Evolutionary conservation across 2,797 vertebrate genomes (phyloP), one percentile per base, ranked within the genome.

Genomic region (Malurus leucopterus): DNA sequence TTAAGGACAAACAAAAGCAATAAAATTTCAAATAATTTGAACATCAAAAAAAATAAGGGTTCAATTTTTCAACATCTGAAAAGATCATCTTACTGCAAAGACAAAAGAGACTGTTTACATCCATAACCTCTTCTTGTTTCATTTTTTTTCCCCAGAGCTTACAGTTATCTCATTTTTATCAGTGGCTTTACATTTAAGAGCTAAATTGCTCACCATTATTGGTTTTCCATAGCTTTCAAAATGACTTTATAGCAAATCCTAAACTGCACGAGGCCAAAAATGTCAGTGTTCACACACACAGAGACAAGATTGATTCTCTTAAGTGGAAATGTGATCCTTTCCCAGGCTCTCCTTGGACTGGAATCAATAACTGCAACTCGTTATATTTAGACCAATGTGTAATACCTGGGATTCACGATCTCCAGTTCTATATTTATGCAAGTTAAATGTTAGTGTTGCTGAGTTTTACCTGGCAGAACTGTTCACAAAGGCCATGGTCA

Each of bases 1-100:
- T 55, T 80, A 89, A 96, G 83, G 84, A 91, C 79, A 90, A 92
- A 91, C 54, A 80, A 93, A 96, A 97, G 96, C 96, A 97, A 97
- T 97, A 97, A 96, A 93, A 86, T 83, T 63, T 74, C 49, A 78
- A 81, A 57, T 15, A 13, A 93, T 92, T 43, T 62, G 58, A 92
- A 94, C 84, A 95, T 88, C 89, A 77, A 57, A 51, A 51, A 40
- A 18, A 53, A 61, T 41, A 29, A 47, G 26, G 6, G 11, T 55
- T 91, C 13, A 8, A 34, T 74, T 73, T 85, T 77, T 90, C 32
- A 44, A 50, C 53, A 64, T 70, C 71, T 89, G 71, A 77, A 90
- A 79, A 47, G 8, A 78, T 94, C 68, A 34, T 68, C 29, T 74
- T 90, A 57, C 44, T 64, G 83, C 89, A 89, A 91, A 95, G 83